Evolutionary conservation across 92 coral and sea anemone species (phyloP).

Genomic region (Plumapathes pennacea): DNA sequence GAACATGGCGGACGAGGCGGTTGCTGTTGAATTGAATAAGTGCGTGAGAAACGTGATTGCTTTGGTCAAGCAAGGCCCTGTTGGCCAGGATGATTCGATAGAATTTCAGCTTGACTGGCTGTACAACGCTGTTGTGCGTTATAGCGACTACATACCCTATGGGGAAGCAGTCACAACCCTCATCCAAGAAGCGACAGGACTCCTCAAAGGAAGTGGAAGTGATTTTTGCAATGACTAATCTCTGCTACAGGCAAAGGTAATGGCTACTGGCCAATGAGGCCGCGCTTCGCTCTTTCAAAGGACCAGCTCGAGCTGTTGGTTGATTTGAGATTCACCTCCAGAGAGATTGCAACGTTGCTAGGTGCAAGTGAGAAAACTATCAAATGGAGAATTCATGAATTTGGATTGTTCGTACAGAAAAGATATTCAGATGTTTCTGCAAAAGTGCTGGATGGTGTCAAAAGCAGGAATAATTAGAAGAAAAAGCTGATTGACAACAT

Average conservation of each 20-base stretch:
- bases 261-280: conserved; percentile 24
- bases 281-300: conserved; percentile 23
- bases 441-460: conserved; percentile 13
- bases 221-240: background rate
- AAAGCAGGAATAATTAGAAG: too few species aligned
- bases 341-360: conserved; percentile 50
- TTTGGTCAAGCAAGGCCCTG: conserved; percentile 27
- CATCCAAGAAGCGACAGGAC: conserved; percentile 10
- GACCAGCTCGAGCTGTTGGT: conserved; percentile 24
- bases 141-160: conserved; percentile 16
- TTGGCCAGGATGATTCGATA: conserved; percentile 20
- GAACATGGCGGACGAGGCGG: conserved; percentile 1
- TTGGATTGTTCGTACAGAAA: conserved; percentile 17
- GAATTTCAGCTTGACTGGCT: conserved; percentile 39
- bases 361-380: conserved; percentile 42
- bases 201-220: conserved; percentile 2
- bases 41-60: conserved; percentile 11
- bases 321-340: conserved; percentile 22
- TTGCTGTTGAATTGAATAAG: conserved; percentile 4
- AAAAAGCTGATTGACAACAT: too few species aligned
- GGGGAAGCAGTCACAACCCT: conserved; percentile 23
- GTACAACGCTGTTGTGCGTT: conserved; percentile 20
- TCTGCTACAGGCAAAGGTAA: conserved; percentile 13
- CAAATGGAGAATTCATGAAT: conserved; percentile 41
- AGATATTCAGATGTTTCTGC: conserved; percentile 44